Base-by-base conservation (phyloP, 92 coral and sea anemone genomes). In the Galaxea fascicularis region DNA sequence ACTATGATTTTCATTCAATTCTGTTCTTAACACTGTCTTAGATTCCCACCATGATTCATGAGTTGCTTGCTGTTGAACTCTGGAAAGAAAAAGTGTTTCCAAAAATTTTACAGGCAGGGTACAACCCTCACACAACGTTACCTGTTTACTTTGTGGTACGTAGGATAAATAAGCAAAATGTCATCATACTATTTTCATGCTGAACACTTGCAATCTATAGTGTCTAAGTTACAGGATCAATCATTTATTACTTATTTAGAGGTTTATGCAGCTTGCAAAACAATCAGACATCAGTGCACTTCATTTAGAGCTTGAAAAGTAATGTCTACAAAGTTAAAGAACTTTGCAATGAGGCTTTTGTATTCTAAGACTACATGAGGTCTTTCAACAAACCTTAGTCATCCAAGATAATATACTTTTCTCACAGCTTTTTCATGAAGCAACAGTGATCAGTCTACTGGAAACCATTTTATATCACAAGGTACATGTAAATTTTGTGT, bases 101-200 rank as follows among this genome's bases (percentile, higher is more conserved):
- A 62, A 87, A 88, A 78, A 79, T 96, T 2, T 76, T 94, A 44
- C 85, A 88, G 66, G 76, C 86, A 29, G 94, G 85, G 27, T 96
- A 83, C 76, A 83, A 90, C 44, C 98, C 98, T 30, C 85, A 84
- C 17, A 94, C 94, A 31, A 94, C 96, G 26, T 86, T 96, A 60
- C 98, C 98, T 46, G 91, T 96, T 49, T 96, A 96, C 72, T 92
- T 96, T 94, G 98, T 91, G 91, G 98, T 96, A 82, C 72, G 98
- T 92, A 56, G 63, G 18, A 49, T 49, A 49, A 8, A n/a, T 35
- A 2, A 2, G 6, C 6, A 6, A 35, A 35, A 35, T 35, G 6
- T 35, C 41, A 35, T 35, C 41, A 35, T 35, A 6, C 6, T 35
- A 35, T 35, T 35, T 35, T 2, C 41, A 35, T 35, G 41, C 6